These are phyloP conservation scores for Pachydiplax longipennis DNA, from an alignment of 2,888 invertebrate genomes.

Conservation along the genomic window DNA sequence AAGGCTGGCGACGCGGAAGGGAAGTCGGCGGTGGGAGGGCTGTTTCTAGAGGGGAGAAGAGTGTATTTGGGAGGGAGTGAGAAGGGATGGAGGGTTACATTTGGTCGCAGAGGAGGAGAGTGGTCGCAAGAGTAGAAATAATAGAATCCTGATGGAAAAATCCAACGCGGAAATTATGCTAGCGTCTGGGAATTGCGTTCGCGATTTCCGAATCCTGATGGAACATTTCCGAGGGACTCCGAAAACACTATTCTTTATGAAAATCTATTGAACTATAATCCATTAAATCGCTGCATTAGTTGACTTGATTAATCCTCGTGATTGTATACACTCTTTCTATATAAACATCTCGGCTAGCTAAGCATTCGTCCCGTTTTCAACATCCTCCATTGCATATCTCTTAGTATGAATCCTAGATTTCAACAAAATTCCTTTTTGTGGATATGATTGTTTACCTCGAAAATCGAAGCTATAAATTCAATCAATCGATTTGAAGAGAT, in stretches of 20 bases:
- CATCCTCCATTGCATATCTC: background rate
- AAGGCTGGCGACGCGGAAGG: slow-evolving; percentile 42
- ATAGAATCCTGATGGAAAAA: slow-evolving; percentile 28
- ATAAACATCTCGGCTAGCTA: too few relatives aligned
- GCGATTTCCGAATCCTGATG: background rate
- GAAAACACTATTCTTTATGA: too few relatives aligned
- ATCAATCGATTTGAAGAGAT: too few relatives aligned
- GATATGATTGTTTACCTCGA: background rate
- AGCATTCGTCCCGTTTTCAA: too few relatives aligned
- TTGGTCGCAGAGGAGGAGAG: background rate
- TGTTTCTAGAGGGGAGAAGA: background rate
- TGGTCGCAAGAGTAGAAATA: slow-evolving; percentile 20
- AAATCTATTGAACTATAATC: too few relatives aligned
- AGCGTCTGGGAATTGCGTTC: background rate
- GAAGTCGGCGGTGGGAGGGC: background rate
- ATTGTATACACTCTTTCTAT: too few relatives aligned
- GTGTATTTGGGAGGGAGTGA: background rate
- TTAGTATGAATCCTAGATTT: background rate
- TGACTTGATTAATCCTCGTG: too few relatives aligned
- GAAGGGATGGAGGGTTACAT: slow-evolving; percentile 1
- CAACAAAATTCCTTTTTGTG: background rate
- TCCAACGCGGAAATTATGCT: slow-evolving; percentile 1
- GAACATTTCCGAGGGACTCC: background rate
- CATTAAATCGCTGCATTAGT: too few relatives aligned
- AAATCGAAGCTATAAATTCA: background rate